Conservation (phyloP, 2,888 invertebrate genomes). For the Cordilura impudica region DNA sequence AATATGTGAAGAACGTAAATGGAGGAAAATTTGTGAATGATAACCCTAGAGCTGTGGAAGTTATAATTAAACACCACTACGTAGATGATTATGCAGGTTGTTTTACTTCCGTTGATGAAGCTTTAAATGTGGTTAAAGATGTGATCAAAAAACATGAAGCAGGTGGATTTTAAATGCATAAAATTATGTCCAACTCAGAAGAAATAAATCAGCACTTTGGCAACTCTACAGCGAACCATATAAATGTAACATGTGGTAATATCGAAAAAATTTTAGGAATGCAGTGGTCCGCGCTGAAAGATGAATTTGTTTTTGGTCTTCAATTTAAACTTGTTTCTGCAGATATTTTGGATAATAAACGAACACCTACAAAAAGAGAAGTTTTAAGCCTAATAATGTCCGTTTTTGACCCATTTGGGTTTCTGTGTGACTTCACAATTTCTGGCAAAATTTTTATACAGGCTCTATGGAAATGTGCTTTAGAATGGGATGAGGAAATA, state of each 20-base stretch:
- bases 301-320: slow-evolving; percentile 59
- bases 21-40: slow-evolving; percentile 1
- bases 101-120: slow-evolving; percentile 32
- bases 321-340: slow-evolving; percentile 31
- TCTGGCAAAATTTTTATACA: slow-evolving; percentile 45
- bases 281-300: slow-evolving; percentile 57
- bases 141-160: slow-evolving; percentile 28
- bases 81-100: slow-evolving; percentile 44
- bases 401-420: slow-evolving; percentile 66
- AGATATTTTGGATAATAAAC: slow-evolving; percentile 14
- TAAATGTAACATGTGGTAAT: slow-evolving; percentile 47
- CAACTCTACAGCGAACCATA: slow-evolving; percentile 47
- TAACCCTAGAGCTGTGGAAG: slow-evolving; percentile 9
- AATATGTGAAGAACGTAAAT: slow-evolving; percentile 45
- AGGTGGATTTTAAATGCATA: slow-evolving; percentile 28
- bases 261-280: slow-evolving; percentile 62
- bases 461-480: background rate
- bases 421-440: slow-evolving; percentile 62
- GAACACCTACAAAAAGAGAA: slow-evolving; percentile 64
- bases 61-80: slow-evolving; percentile 31
- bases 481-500: background rate
- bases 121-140: slow-evolving; percentile 13
- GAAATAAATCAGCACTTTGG: slow-evolving; percentile 19
- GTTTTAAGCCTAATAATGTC: slow-evolving; percentile 65
- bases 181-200: background rate